A percentile compares a stretch with the other conserved stretches of the same genome.
These are phyloP conservation scores for Catostylus mosaicus DNA, from an alignment of 30 jellyfish, hydroid and myxozoan genomes.

Conservation along the genomic window DNA sequence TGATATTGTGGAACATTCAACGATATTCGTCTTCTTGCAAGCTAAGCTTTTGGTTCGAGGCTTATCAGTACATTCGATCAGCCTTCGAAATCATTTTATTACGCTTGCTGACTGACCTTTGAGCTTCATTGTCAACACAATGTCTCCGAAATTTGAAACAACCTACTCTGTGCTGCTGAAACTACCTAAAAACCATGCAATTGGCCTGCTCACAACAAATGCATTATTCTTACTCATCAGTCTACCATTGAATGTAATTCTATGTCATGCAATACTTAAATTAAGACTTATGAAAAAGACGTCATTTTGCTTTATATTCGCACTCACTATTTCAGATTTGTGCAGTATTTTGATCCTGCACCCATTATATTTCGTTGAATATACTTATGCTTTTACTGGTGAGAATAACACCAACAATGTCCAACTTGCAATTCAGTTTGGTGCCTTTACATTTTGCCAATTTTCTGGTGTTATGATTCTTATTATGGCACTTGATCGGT, in stretches of 20 bases:
- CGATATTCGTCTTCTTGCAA: no score
- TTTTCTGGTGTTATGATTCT: constrained; percentile 29
- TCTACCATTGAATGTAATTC: not conserved
- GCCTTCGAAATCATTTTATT: no score
- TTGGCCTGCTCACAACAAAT: not conserved
- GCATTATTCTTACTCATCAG: not conserved
- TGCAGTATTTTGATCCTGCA: not conserved
- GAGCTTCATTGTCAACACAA: no score
- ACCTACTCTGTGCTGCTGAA: not conserved
- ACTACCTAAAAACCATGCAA: not conserved
- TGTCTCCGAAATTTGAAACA: no score
- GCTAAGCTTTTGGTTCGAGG: no score
- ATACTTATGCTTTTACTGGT: not conserved
- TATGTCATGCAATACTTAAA: not conserved
- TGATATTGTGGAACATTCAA: no score
- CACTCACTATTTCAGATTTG: constrained; percentile 7
- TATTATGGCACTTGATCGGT: constrained; percentile 37
- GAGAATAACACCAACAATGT: not conserved
- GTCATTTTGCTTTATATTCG: constrained; percentile 25
- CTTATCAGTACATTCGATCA: no score
- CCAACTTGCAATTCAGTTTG: not conserved
- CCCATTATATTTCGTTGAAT: constrained; percentile 2
- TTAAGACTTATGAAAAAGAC: not conserved
- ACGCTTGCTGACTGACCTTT: no score
- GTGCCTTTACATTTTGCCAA: constrained; percentile 9